Percentiles rank a stretch among this genome's conserved stretches.
Conservation (phyloP, 92 coral and sea anemone genomes). For the Palythoa caribaeorum region DNA sequence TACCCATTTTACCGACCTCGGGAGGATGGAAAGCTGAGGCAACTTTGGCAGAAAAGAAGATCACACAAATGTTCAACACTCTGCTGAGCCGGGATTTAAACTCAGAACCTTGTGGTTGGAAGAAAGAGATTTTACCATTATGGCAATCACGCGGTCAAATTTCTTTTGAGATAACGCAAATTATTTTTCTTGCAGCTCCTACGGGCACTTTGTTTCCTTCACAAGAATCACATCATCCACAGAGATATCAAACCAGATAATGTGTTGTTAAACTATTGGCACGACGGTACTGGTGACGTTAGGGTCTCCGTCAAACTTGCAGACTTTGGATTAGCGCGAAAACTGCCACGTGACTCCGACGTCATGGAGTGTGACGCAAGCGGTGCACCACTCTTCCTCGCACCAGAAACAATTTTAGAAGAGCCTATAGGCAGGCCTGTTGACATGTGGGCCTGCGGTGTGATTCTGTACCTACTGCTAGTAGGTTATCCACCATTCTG, state of each 20-base stretch:
- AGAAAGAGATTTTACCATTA: too few relatives aligned
- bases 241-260: constrained; percentile 98
- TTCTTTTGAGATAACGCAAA: too few relatives aligned
- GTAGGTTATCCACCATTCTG: constrained; percentile 99
- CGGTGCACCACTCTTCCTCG: constrained; percentile 97
- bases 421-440: constrained; percentile 91
- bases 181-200: constrained; percentile 61
- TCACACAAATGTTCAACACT: too few relatives aligned
- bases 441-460: constrained; percentile 95
- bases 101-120: too few relatives aligned
- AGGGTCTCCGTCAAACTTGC: constrained; percentile 79
- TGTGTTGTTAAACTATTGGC: constrained; percentile 77
- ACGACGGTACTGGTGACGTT: constrained; percentile 47
- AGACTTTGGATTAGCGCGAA: constrained; percentile 94
- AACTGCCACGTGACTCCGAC: constrained; percentile 69
- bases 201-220: constrained; percentile 86
- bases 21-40: too few relatives aligned
- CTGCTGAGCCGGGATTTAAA: too few relatives aligned
- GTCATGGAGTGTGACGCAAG: constrained; percentile 82
- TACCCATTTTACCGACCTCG: too few relatives aligned
- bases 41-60: too few relatives aligned
- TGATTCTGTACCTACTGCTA: constrained; percentile 81
- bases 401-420: constrained; percentile 97
- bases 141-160: too few relatives aligned
- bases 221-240: constrained; percentile 84